Base-by-base conservation (phyloP, 2,797 vertebrate genomes). In the Orestias chungarensis region DNA sequence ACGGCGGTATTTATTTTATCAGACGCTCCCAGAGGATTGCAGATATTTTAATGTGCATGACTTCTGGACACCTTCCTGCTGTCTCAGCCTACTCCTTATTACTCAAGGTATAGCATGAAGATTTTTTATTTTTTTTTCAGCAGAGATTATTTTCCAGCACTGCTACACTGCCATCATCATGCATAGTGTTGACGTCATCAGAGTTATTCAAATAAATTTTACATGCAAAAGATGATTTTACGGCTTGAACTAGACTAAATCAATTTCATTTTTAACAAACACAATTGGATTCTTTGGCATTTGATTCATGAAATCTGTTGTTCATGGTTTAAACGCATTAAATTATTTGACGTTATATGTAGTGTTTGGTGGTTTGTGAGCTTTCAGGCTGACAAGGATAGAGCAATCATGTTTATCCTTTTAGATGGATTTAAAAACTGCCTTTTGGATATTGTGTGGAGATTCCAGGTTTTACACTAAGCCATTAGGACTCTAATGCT, bases 291-390 rank as follows among this genome's bases (percentile, higher is more conserved):
- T 81, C 64, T 73, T 72, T 12, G n/a, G 59, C 68, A 70, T 81
- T 81, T 68, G 66, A 66, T 57, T 76, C 65, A 71, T 68, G 47
- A 82, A 85, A 78, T 83, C 46, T 78, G 68, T 89, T 85, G 80
- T 84, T 85, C 78, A 81, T 78, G 83, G 74, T 82, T 87, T 78
- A 76, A 87, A 85, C 65, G 75, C 64, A 54, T 79, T 68, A 66
- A 70, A 79, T 15, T 6, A 33, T 49, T 61, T 11, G 0, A 47
- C 9, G 27, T 27, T 27, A 54, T 71, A 12, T 50, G 4, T 44
- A 64, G 66, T 83, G 69, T 52, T 84, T 64, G 67, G 70, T 61
- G 12, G 17, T 68, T 78, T 69, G 9, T 61, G n/a, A 62, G 43
- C 43, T 59, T 65, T 25, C 17, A n/a, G 73, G 64, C 29, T n/a